Conservation (phyloP, 2,888 invertebrate genomes). For the Dione juno region DNA sequence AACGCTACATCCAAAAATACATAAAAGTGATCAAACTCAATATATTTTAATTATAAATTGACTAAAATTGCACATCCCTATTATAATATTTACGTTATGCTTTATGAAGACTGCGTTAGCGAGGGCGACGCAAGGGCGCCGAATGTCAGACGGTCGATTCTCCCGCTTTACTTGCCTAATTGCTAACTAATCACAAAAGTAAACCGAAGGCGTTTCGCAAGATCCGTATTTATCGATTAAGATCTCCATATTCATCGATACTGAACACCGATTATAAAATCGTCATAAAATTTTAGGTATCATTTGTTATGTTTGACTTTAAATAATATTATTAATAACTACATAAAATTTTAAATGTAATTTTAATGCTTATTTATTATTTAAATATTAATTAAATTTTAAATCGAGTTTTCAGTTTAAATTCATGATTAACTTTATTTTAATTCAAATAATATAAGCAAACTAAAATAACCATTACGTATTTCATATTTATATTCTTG, state of each 20-base stretch:
- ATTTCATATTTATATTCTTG: constrained; percentile 3
- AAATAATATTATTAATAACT: background rate
- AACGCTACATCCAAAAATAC: background rate
- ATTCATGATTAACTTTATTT: background rate
- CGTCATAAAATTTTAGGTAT: constrained; percentile 17
- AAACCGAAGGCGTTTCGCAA: constrained; percentile 38
- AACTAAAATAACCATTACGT: background rate
- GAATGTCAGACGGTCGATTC: constrained; percentile 75
- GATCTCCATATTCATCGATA: constrained; percentile 23
- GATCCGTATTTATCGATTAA: constrained; percentile 37
- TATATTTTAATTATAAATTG: background rate
- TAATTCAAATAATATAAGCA: background rate
- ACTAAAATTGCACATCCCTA: constrained; percentile 37
- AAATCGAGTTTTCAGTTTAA: background rate
- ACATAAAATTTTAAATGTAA: background rate
- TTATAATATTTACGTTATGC: constrained; percentile 38
- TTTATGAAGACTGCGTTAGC: constrained; percentile 44
- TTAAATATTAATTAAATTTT: background rate
- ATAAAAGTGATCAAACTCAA: background rate
- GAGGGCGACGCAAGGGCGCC: constrained; percentile 63
- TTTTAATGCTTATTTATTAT: background rate
- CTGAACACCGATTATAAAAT: constrained; percentile 4
- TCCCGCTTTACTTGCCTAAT: constrained; percentile 66
- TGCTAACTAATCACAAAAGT: constrained; percentile 56
- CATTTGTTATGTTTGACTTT: background rate